phyloP scores from a whole-genome alignment of 2,113 vertebrate species.

The Etheostoma cragini region DNA sequence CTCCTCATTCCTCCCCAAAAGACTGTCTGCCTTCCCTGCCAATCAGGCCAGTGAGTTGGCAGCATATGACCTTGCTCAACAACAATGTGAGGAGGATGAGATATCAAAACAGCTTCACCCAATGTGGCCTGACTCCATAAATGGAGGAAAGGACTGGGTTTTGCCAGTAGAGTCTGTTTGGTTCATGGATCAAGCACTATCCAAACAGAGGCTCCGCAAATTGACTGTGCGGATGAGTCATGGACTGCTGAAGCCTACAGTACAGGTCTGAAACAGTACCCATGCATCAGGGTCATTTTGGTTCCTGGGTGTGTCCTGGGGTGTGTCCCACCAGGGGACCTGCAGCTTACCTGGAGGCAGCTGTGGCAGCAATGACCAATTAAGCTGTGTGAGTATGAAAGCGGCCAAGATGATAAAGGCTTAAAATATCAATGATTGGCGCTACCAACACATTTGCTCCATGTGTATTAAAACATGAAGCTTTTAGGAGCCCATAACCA shows the following conservation, averaged over 20 bases:
- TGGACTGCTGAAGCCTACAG: constrained; percentile 2
- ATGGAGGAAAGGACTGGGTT: constrained; percentile 29
- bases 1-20: constrained; percentile 67
- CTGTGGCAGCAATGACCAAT: not conserved
- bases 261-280: constrained; percentile 15
- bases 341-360: constrained; percentile 8
- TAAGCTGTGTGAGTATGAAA: not conserved
- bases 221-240: constrained; percentile 30
- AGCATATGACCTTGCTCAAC: constrained; percentile 69
- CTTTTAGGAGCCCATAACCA: not conserved
- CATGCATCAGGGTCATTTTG: not conserved
- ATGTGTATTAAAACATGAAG: not conserved
- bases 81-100: constrained; percentile 69
- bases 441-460: not conserved
- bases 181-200: constrained; percentile 39
- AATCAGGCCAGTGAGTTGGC: constrained; percentile 75
- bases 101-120: constrained; percentile 58
- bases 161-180: constrained; percentile 48
- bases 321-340: constrained; percentile 4
- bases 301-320: not conserved
- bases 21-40: constrained; percentile 62
- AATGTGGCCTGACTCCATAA: constrained; percentile 48
- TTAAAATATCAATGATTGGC: constrained; percentile 1
- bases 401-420: not conserved
- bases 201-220: constrained; percentile 51